Conservation (phyloP, 2,797 vertebrate genomes). For the Sebastes matsubarae region DNA sequence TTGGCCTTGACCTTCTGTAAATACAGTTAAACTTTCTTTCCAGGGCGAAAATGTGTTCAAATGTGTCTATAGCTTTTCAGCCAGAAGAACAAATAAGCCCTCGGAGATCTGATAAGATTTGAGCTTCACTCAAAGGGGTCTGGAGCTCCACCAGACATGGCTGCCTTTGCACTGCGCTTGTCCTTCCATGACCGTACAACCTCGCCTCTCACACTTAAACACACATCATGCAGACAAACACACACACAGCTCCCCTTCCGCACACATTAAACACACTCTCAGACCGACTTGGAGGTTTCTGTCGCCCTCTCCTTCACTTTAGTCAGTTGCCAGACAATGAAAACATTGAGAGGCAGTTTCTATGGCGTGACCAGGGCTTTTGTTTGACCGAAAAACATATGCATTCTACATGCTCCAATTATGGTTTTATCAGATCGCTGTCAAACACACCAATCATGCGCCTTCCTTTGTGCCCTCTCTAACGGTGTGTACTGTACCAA, state of each 20-base stretch:
- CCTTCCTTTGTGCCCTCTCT: slow-evolving; percentile 81
- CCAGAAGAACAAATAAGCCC: slow-evolving; percentile 75
- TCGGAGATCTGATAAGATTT: slow-evolving; percentile 76
- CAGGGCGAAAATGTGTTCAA: slow-evolving; percentile 50
- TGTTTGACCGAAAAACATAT: slow-evolving; percentile 80
- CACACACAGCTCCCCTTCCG: slow-evolving; percentile 44
- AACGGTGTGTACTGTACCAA: slow-evolving; percentile 87
- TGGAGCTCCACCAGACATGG: slow-evolving; percentile 59
- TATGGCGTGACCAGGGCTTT: slow-evolving; percentile 76
- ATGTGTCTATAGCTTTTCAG: slow-evolving; percentile 67
- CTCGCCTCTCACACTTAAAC: slow-evolving; percentile 40
- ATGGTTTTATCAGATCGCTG: slow-evolving; percentile 88
- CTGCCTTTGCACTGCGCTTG: slow-evolving; percentile 55
- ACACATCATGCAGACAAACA: slow-evolving; percentile 46
- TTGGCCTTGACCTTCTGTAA: slow-evolving; percentile 52
- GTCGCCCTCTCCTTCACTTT: slow-evolving; percentile 75
- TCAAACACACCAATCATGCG: slow-evolving; percentile 83
- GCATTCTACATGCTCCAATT: slow-evolving; percentile 81
- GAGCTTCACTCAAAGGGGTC: slow-evolving; percentile 58
- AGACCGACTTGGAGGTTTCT: slow-evolving; percentile 77
- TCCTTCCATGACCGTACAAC: slow-evolving; percentile 71
- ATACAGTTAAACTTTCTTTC: slow-evolving; percentile 48
- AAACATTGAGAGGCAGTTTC: slow-evolving; percentile 77
- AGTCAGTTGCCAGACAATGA: slow-evolving; percentile 86
- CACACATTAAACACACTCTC: slow-evolving; percentile 75